Base-by-base conservation (phyloP, 2,888 invertebrate species). In the Sphaeridia pumilis region DNA sequence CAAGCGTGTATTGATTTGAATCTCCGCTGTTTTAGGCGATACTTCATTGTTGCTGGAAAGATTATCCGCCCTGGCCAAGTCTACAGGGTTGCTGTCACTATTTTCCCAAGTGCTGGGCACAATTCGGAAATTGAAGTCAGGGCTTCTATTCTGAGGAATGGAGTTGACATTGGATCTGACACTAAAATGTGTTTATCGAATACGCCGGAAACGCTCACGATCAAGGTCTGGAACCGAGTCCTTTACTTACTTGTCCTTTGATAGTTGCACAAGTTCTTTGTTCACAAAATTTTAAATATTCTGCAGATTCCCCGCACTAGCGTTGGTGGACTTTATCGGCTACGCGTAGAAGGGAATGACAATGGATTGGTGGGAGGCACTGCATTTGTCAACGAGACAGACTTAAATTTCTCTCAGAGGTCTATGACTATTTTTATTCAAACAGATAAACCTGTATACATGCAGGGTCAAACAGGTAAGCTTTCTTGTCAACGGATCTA, bases 361-460 rank as follows among this genome's bases (percentile, higher is more conserved):
- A 82, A 85, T 67, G 81, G 81, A 49, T 77, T 84, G 3, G 78
- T 82, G 51, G 89, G 89, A 5, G 93, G 93, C 0, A 80, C 84
- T 49, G 87, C 90, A 0, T 95, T 95, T 71, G 73, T 80, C 42
- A 94, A 95, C 67, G 90, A 92, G 69, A 89, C 90, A 0, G 74
- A 79, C 54, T 75, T 95, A 14, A 75, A 77, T 1, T 95, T 93
- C 73, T 88, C 87, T 0, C 83, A 84, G 65, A 77, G 93, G 35
- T 89, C 92, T 45, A 87, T 93, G 83, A 92, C 94, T 0, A 87
- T 94, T 58, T 92, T 94, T 69, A 85, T 95, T 62, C 93, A 93
- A 72, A 81, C 88, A 66, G 92, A 94, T 70, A 92, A 92, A 68
- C 94, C 94, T 0, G 80, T 93, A 4, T 95, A 95, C 68, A 90